Conservation (phyloP, 2,113 vertebrate species). For the Dolichallabes microphthalmus region DNA sequence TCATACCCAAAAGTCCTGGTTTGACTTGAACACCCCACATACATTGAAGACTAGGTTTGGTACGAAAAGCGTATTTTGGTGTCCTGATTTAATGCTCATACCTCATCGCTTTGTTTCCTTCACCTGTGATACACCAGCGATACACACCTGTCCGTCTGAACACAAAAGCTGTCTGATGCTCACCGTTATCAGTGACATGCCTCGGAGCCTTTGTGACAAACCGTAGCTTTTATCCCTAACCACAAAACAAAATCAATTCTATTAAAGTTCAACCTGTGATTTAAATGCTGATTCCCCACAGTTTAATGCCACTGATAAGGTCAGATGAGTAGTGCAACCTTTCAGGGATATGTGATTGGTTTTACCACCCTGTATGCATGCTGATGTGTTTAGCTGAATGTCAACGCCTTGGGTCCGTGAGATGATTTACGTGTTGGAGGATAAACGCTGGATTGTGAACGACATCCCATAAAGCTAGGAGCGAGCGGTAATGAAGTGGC, state of each 20-base stretch:
- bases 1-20: no score
- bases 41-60: neutral
- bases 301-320: slow-evolving; percentile 42
- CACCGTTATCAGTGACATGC: slow-evolving; percentile 25
- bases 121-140: neutral
- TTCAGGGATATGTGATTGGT: slow-evolving; percentile 30
- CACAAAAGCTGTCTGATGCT: slow-evolving; percentile 27
- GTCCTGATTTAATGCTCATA: neutral
- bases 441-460: slow-evolving; percentile 18
- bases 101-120: slow-evolving; percentile 1
- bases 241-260: slow-evolving; percentile 47
- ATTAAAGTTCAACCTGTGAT: slow-evolving; percentile 44
- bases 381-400: slow-evolving; percentile 28
- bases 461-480: neutral
- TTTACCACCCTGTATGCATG: slow-evolving; percentile 18
- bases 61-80: neutral
- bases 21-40: no score
- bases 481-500: slow-evolving; percentile 14
- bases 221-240: slow-evolving; percentile 33
- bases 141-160: slow-evolving; percentile 8
- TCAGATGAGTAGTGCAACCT: slow-evolving; percentile 37
- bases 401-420: slow-evolving; percentile 19
- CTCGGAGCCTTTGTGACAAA: slow-evolving; percentile 31
- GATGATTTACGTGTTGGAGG: neutral
- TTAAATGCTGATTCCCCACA: slow-evolving; percentile 40